Conservation (phyloP, 2,888 invertebrate genomes). For the Drosophila tripunctata region DNA sequence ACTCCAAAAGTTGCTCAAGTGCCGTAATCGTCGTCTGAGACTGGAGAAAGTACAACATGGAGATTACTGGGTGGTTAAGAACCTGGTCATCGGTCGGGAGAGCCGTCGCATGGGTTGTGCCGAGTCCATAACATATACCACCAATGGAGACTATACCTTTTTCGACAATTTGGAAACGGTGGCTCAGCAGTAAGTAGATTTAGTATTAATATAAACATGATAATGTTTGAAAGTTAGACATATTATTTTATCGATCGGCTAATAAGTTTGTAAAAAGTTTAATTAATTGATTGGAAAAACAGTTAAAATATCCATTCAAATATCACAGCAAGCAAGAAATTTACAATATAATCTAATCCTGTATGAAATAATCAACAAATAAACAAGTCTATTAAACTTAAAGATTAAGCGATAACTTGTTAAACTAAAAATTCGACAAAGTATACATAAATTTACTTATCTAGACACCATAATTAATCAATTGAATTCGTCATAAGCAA, state of each 20-base stretch:
- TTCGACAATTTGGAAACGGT: constrained; percentile 87
- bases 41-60: constrained; percentile 74
- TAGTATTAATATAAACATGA: too few species aligned
- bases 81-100: constrained; percentile 85
- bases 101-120: constrained; percentile 85
- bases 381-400: neutral
- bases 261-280: too few species aligned
- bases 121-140: constrained; percentile 88
- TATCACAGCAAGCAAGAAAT: neutral
- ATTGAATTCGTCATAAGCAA: neutral
- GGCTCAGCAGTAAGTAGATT: constrained; percentile 82
- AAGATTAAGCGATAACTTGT: neutral
- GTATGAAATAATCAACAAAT: neutral
- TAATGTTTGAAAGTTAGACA: too few species aligned
- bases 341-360: neutral
- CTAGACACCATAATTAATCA: neutral
- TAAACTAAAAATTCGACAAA: neutral
- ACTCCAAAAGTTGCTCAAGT: constrained; percentile 65
- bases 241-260: too few species aligned
- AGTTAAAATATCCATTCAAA: too few species aligned
- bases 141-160: constrained; percentile 88
- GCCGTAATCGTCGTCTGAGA: constrained; percentile 59
- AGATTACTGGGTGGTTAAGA: constrained; percentile 86
- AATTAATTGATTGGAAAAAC: too few species aligned
- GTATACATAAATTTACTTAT: neutral